Base-by-base conservation (phyloP, 2,113 vertebrate species). In the Perca schrenkii region DNA sequence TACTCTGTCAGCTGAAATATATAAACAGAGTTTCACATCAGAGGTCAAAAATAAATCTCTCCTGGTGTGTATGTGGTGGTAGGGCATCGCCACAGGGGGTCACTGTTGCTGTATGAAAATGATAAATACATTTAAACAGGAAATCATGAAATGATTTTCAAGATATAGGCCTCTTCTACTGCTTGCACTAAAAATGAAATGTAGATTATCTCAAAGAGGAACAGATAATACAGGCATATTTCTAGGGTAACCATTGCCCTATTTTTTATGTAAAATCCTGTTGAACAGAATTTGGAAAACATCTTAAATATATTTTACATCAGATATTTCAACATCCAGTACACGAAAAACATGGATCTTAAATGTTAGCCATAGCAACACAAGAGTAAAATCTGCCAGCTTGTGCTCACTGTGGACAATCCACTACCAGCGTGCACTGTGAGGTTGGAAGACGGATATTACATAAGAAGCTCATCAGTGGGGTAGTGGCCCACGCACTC, bases 401-500 rank as follows among this genome's bases (percentile, higher is more conserved):
- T 10, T 74, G 80, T n/a, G 53, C 74, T 82, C 79, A 52, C 72
- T 71, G 50, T 82, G 79, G 76, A 78, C 80, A 81, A 79, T 83
- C 80, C 71, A 88, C 43, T 84, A 82, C 49, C 69, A 86, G 70
- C 36, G 31, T 58, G 76, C 64, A 52, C 52, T 57, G 88, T 83
- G 84, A 88, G 85, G 74, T 34, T 84, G 88, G 71, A 88, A 90
- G 87, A 90, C 56, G 50, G 84, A 88, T 88, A 86, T 94, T 93
- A 90, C 92, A 94, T 94, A 94, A 94, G 88, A 84, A 75, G 85
- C 91, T 93, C 91, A 94, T 94, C 91, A 93, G 92, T 92, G 89
- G 90, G 92, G 90, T 90, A 89, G 86, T 89, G 88, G 94, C 92
- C 92, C 92, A 94, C 92, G 92, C 92, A 92, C 85, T 77, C 74